These are phyloP conservation scores for Musca vetustissima DNA, from an alignment of 1,140 invertebrate genomes.

Conservation along the genomic window DNA sequence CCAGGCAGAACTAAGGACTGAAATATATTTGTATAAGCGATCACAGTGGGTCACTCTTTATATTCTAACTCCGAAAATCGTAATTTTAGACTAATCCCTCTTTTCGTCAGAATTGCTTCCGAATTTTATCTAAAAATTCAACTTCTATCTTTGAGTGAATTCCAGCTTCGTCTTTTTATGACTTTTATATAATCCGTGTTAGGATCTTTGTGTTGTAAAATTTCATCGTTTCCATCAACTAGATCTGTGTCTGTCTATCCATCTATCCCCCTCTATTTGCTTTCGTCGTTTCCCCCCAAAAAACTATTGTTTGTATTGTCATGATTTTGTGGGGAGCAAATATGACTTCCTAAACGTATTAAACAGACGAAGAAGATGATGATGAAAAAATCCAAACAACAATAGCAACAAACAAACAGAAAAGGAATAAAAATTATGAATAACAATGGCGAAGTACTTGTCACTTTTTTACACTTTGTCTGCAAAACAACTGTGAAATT, in stretches of 20 bases:
- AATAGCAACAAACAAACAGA: background rate
- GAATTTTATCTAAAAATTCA: too few species aligned
- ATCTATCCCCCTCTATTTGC: background rate
- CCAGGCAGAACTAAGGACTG: too few species aligned
- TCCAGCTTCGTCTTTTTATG: background rate
- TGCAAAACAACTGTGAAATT: constrained; percentile 3
- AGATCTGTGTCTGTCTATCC: background rate
- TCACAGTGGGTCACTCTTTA: too few species aligned
- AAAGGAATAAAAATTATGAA: background rate
- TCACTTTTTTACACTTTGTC: constrained; percentile 21
- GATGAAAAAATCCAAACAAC: background rate
- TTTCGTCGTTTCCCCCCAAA: background rate
- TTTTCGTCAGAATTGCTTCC: background rate
- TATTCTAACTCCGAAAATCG: too few species aligned
- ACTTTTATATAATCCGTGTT: constrained; percentile 24
- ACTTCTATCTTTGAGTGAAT: background rate
- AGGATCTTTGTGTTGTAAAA: background rate
- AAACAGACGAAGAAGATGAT: background rate
- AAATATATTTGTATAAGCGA: too few species aligned
- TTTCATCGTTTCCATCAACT: background rate
- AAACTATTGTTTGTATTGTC: constrained; percentile 17
- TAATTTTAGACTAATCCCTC: background rate
- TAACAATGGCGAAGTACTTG: constrained; percentile 15
- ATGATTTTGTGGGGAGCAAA: constrained; percentile 11
- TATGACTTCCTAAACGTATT: constrained; percentile 52